Base-by-base conservation (phyloP, 2,797 vertebrate species). In the Dromococcyx pavoninus region DNA sequence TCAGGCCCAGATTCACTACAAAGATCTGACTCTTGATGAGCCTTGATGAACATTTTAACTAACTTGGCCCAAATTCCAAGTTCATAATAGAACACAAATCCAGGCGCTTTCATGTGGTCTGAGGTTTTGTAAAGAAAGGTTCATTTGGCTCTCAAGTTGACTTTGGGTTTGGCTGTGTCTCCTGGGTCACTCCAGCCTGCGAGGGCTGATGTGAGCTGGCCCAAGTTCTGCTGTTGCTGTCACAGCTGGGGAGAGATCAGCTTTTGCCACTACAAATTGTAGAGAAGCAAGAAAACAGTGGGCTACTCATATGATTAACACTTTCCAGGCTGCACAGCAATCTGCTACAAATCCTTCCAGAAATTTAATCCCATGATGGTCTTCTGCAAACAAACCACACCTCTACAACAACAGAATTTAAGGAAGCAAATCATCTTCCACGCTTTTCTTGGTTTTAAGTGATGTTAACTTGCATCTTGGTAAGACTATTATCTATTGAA, bases 121-220 rank as follows among this genome's bases (percentile, higher is more conserved):
- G 95, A 94, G 95, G 94, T 94, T 96, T 95, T 91, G 92, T 93
- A 92, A 56, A 84, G 88, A 94, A 95, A 97, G 83, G 91, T 89
- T 94, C 77, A n/a, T 70, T 89, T 93, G 80, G 91, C 93, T 91
- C 86, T 70, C 0, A 2, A 51, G 86, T 3, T 79, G 88, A 3
- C 64, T 91, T 70, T 46, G 94, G 95, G 80, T 91, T 95, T 97
- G 95, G 91, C 94, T 58, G 74, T 7, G 10, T 39, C 79, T 80
- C 57, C 86, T 25, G 77, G 93, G 93, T 81, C 92, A 81, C 73
- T 88, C 4, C 71, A 90, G 91, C 87, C 95, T 46, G 28, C 0
- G 0, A 78, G 83, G 79, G 79, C 56, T 54, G 75, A 16, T 4
- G 66, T 14, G 81, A 87, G 89, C 66, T 77, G 72, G 69, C 69